Evolutionary conservation across 2,113 vertebrate species (phyloP).

Genomic region (Hippocampus mohnikei): DNA sequence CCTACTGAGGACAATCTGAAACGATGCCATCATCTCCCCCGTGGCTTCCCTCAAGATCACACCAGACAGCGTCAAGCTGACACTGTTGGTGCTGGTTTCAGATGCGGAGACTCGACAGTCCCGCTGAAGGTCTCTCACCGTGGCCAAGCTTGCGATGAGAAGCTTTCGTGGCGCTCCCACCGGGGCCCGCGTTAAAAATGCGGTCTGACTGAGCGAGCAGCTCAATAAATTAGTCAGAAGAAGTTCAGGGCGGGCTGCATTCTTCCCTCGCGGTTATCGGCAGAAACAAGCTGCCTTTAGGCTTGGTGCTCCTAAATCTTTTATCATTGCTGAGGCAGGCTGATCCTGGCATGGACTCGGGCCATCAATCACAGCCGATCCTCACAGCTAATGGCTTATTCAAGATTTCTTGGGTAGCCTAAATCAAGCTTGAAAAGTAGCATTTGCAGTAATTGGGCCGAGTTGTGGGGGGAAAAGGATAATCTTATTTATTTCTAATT

Average conservation of each 20-base stretch:
- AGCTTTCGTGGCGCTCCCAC: slow-evolving; percentile 9
- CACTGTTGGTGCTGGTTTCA: slow-evolving; percentile 31
- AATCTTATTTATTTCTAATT: background rate
- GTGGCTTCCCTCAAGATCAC: slow-evolving; percentile 18
- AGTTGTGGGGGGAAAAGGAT: background rate
- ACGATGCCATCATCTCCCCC: background rate
- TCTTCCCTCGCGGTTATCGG: slow-evolving; percentile 44
- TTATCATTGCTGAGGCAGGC: slow-evolving; percentile 59
- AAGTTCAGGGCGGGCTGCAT: slow-evolving; percentile 41
- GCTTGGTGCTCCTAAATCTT: slow-evolving; percentile 62
- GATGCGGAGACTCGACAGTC: slow-evolving; percentile 23
- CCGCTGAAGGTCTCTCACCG: background rate
- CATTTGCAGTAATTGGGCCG: slow-evolving; percentile 22
- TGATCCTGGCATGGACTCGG: slow-evolving; percentile 36
- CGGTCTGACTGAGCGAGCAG: slow-evolving; percentile 32
- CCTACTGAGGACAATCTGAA: background rate
- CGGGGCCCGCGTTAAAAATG: slow-evolving; percentile 35
- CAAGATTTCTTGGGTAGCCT: slow-evolving; percentile 44
- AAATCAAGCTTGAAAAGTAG: slow-evolving; percentile 50
- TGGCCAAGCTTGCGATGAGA: slow-evolving; percentile 27
- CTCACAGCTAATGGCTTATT: slow-evolving; percentile 60
- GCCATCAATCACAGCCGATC: slow-evolving; percentile 60
- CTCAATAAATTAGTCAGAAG: slow-evolving; percentile 57
- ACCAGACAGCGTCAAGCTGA: slow-evolving; percentile 24
- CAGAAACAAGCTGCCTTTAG: slow-evolving; percentile 47